Percentiles rank a stretch among this genome's conserved stretches.
phyloP scores from a whole-genome alignment of 2,888 invertebrate genomes.

The Crioceris asparagi region DNA sequence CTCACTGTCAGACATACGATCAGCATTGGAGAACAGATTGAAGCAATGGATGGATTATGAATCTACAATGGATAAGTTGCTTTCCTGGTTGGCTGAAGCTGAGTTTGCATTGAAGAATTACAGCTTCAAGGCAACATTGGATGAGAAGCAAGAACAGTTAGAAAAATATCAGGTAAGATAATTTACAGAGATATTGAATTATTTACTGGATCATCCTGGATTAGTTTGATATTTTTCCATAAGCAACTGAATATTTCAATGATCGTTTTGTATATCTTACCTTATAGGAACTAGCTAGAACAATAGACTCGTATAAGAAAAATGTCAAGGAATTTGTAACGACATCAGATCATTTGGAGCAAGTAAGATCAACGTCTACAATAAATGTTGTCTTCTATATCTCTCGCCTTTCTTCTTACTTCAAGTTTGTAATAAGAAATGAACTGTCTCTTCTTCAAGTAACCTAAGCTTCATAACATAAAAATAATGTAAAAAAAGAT shows the following conservation, averaged over 20 bases:
- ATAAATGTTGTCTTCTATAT: too few species aligned
- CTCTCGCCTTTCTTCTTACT: too few species aligned
- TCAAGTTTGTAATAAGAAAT: too few species aligned
- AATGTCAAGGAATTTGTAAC: constrained; percentile 62
- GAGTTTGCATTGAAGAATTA: constrained; percentile 81
- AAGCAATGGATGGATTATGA: constrained; percentile 91
- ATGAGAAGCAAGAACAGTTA: constrained; percentile 84
- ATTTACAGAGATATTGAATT: not conserved
- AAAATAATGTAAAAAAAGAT: too few species aligned
- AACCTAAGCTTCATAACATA: too few species aligned
- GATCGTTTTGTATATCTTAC: too few species aligned
- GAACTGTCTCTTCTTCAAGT: too few species aligned
- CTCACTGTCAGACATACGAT: constrained; percentile 65
- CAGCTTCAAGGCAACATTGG: constrained; percentile 68
- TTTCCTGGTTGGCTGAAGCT: constrained; percentile 76
- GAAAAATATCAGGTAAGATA: constrained; percentile 75
- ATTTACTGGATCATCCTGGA: not conserved
- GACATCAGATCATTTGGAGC: constrained; percentile 70
- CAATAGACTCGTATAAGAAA: constrained; percentile 59
- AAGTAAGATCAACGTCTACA: constrained; percentile 77
- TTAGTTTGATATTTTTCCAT: not conserved
- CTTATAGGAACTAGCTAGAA: constrained; percentile 63
- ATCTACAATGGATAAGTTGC: constrained; percentile 67
- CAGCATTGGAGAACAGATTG: constrained; percentile 71
- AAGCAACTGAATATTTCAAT: too few species aligned